A percentile compares a stretch with the other conserved stretches of the same genome.
These are phyloP conservation scores for Cyphomyrmex costatus DNA, from an alignment of 1,140 invertebrate species.

Conservation along the genomic window DNA sequence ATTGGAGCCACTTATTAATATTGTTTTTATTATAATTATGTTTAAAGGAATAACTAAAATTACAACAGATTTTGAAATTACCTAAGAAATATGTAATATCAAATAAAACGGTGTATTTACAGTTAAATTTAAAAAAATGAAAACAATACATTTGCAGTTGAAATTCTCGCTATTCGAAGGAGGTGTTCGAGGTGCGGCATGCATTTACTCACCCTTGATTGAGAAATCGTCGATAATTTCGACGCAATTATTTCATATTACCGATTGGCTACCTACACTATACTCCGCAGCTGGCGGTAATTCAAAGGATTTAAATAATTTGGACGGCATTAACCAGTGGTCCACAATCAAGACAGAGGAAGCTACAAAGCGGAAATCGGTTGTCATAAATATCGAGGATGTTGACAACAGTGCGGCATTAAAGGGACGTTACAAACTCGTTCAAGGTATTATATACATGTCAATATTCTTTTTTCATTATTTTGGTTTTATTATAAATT, in stretches of 20 bases:
- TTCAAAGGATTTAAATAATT: slow-evolving; percentile 72
- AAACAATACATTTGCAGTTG: slow-evolving; percentile 70
- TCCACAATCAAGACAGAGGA: slow-evolving; percentile 73
- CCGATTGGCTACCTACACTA: slow-evolving; percentile 92
- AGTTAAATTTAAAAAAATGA: neutral
- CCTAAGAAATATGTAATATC: neutral
- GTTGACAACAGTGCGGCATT: slow-evolving; percentile 70
- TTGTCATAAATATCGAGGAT: slow-evolving; percentile 79
- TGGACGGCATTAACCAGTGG: slow-evolving; percentile 87
- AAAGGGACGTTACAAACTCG: slow-evolving; percentile 76
- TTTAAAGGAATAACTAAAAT: neutral
- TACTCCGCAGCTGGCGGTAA: slow-evolving; percentile 87
- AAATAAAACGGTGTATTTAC: too few species aligned
- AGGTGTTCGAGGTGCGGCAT: slow-evolving; percentile 89
- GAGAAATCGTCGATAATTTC: slow-evolving; percentile 86
- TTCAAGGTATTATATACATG: slow-evolving; percentile 79
- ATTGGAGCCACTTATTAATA: too few species aligned
- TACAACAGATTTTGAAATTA: neutral
- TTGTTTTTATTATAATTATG: too few species aligned
- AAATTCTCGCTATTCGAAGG: slow-evolving; percentile 89
- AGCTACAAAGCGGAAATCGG: slow-evolving; percentile 44
- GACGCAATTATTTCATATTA: slow-evolving; percentile 90
- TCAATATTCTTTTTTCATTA: neutral
- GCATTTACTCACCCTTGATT: slow-evolving; percentile 88
- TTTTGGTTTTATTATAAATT: neutral